Evolutionary conservation across 2,888 invertebrate species (phyloP).

Genomic region (Liposcelis brunnea): DNA sequence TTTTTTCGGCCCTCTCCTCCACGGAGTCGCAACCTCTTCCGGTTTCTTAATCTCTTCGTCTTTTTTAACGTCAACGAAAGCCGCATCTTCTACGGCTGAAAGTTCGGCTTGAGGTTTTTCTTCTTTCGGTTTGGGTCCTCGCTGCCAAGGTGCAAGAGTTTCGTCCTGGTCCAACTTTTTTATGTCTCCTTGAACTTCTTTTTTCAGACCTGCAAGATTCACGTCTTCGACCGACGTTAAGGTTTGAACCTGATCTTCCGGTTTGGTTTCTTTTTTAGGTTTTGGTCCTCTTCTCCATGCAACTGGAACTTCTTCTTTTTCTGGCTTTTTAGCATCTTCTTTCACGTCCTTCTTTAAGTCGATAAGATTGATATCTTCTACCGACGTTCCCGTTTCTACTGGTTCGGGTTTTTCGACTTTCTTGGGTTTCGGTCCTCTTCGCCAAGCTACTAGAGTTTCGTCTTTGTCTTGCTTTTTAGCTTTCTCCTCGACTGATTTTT

Average conservation of each 20-base stretch:
- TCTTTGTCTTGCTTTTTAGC: conserved; percentile 10
- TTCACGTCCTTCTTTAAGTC: conserved; percentile 10
- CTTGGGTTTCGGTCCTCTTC: conserved; percentile 26
- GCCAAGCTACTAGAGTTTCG: conserved; percentile 14
- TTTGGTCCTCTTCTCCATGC: conserved; percentile 21
- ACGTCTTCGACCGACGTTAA: conserved; percentile 19
- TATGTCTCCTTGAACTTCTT: conserved; percentile 8
- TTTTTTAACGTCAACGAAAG: not conserved
- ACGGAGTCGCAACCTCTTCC: not conserved
- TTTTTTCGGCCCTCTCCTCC: conserved; percentile 16
- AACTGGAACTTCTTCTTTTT: conserved; percentile 19
- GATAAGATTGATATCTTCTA: conserved; percentile 10
- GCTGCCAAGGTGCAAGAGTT: conserved; percentile 13
- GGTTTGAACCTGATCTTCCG: conserved; percentile 17
- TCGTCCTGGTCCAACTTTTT: conserved; percentile 11
- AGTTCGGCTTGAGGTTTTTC: not conserved
- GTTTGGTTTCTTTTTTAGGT: conserved; percentile 12
- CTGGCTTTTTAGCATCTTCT: conserved; percentile 12
- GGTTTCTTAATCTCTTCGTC: conserved; percentile 2
- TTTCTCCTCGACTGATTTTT: conserved; percentile 14
- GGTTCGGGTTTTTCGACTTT: conserved; percentile 20
- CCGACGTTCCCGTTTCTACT: conserved; percentile 9
- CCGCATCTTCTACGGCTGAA: not conserved
- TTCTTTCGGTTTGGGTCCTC: conserved; percentile 11
- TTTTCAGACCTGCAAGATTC: conserved; percentile 16